phyloP scores from a whole-genome alignment of 2,113 vertebrate genomes.

The Ceuthmochares aereus region DNA sequence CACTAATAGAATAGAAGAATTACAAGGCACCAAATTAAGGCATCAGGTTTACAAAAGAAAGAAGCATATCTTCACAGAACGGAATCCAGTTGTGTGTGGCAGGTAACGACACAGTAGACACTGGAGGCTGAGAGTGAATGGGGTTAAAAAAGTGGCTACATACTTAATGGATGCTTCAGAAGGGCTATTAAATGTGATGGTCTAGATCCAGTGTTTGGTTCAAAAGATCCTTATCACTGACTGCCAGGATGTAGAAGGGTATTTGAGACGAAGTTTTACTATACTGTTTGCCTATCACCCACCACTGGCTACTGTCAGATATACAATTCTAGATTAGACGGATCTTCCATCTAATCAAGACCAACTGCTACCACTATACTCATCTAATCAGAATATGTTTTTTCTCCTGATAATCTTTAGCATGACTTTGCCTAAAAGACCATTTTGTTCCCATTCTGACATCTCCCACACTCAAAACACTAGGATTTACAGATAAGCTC shows the following conservation, averaged over 20 bases:
- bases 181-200: not conserved
- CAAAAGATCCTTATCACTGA: not conserved
- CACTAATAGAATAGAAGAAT: not conserved
- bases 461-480: not conserved
- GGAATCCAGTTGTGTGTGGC: not conserved
- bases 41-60: not conserved
- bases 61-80: not conserved
- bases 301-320: not conserved
- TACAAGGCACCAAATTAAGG: not conserved
- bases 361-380: not conserved
- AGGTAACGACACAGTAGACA: not conserved
- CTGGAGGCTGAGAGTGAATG: not conserved
- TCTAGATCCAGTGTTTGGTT: not conserved
- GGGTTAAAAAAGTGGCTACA: not conserved
- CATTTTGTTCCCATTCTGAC: not conserved
- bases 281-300: not conserved
- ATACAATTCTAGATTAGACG: not conserved
- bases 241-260: not conserved
- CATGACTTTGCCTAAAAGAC: not conserved
- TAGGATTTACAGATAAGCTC: not conserved
- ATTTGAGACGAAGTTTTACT: not conserved
- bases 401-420: not conserved
- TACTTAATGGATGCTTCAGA: not conserved
- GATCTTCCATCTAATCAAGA: not conserved
- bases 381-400: not conserved